A percentile compares a stretch with the other conserved stretches of the same genome.
Evolutionary conservation across 2,113 vertebrate species (phyloP).

Genomic region (Trochalopteron elliotii): DNA sequence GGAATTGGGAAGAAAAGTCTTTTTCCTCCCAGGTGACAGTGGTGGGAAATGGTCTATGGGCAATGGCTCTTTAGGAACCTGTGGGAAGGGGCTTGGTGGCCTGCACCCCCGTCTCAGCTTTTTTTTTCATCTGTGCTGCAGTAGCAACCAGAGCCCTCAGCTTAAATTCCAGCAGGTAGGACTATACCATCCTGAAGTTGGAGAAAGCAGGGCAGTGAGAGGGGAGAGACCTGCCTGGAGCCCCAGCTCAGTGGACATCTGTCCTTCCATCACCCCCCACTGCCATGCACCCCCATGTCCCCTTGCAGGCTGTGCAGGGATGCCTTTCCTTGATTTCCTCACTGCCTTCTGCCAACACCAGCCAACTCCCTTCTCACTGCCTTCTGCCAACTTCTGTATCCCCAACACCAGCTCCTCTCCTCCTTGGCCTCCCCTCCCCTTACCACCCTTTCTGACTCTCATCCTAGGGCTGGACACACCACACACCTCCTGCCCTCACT

Average conservation of each 20-base stretch:
- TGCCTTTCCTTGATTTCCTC: background rate
- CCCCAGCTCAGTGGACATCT: background rate
- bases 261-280: background rate
- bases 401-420: background rate
- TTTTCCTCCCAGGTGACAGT: background rate
- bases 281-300: accelerated
- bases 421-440: background rate
- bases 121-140: background rate
- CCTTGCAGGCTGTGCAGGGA: background rate
- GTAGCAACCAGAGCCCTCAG: background rate
- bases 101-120: background rate
- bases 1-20: background rate
- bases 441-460: accelerated
- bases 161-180: background rate
- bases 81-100: background rate
- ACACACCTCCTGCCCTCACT: background rate
- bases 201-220: background rate
- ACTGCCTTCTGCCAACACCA: background rate
- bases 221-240: background rate
- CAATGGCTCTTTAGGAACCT: background rate
- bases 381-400: background rate
- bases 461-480: background rate
- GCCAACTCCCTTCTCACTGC: background rate
- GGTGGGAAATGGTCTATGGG: background rate
- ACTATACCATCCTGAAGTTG: background rate